Base-by-base conservation (phyloP, 2,888 invertebrate genomes). In the Rhimphoctona megacephalus region DNA sequence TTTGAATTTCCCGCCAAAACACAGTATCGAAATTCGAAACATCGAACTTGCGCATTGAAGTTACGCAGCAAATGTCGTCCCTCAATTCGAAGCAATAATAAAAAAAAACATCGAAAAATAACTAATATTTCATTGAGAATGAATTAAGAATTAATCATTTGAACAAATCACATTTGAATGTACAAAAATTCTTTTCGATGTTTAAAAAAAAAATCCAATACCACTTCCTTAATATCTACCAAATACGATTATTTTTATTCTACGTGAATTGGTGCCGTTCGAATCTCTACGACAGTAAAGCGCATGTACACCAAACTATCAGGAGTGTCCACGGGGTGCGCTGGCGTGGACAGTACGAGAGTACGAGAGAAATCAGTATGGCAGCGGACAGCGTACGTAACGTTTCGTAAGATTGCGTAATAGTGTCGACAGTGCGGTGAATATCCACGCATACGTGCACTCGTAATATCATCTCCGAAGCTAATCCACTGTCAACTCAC, bases 401-500 rank as follows among this genome's bases (percentile, higher is more conserved):
- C 46, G 80, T 79, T 39, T 88, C 70, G 1, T n/a, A 30, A 25
- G 2, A 77, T 91, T 91, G 88, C 91, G 64, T 92, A 91, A 90
- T 86, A n/a, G 46, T 81, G 22, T 54, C 57, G 52, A 67, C 61
- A 36, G 78, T 54, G 69, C 70, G 64, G 84, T 85, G 67, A 85
- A 81, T 72, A 85, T 79, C 76, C 79, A 81, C 82, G 85, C 77
- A 86, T 80, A 73, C 81, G 73, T 30, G 67, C 7, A 70, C 76
- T 74, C 72, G 77, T 64, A 61, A 22, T n/a, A 57, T 39, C 52
- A 43, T 64, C 57, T 25, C 11, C 49, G 33, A 76, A 54, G 14
- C 8, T 46, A 14, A 39, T 66, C 52, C 52, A 49, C 69, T 74
- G 74, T 76, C 82, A 70, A 39, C 77, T 69, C 66, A 11, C 46